Evolutionary conservation across 2,113 vertebrate genomes (phyloP).

Genomic region (Ranitomeya variabilis): DNA sequence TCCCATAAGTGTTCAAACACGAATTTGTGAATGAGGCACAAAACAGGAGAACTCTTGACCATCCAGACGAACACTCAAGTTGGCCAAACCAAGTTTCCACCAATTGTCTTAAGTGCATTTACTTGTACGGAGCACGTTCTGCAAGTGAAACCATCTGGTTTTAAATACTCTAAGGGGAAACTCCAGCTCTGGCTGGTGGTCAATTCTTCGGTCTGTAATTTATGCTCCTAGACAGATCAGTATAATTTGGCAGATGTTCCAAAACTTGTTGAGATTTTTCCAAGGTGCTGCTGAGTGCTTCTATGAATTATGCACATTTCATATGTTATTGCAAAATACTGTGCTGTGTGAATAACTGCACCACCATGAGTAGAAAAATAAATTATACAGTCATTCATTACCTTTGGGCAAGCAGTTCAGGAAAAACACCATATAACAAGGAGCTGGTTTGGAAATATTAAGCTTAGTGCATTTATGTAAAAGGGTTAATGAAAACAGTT

Average conservation of each 20-base stretch:
- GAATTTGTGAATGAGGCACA: no score
- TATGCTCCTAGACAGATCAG: constrained; percentile 44
- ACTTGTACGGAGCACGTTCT: background rate
- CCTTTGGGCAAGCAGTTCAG: constrained; percentile 25
- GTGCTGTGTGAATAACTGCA: constrained; percentile 23
- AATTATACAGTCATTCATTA: constrained; percentile 51
- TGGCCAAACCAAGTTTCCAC: constrained; percentile 20
- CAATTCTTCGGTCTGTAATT: constrained; percentile 32
- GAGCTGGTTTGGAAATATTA: constrained; percentile 4
- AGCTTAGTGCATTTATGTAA: background rate
- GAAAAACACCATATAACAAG: constrained; percentile 8
- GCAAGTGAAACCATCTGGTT: constrained; percentile 16
- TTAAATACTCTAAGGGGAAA: constrained; percentile 40
- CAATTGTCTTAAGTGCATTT: constrained; percentile 10
- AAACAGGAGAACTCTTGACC: background rate
- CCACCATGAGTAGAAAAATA: constrained; percentile 12
- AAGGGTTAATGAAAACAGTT: constrained; percentile 15
- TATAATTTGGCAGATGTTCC: constrained; percentile 20
- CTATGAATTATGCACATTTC: constrained; percentile 50
- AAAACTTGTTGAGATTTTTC: constrained; percentile 43
- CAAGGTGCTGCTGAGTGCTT: constrained; percentile 16
- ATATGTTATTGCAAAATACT: constrained; percentile 43
- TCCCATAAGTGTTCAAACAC: no score
- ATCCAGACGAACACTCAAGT: background rate
- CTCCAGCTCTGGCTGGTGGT: constrained; percentile 8